Base-by-base conservation (phyloP, 1,140 invertebrate species). In the Hetaerina americana region DNA sequence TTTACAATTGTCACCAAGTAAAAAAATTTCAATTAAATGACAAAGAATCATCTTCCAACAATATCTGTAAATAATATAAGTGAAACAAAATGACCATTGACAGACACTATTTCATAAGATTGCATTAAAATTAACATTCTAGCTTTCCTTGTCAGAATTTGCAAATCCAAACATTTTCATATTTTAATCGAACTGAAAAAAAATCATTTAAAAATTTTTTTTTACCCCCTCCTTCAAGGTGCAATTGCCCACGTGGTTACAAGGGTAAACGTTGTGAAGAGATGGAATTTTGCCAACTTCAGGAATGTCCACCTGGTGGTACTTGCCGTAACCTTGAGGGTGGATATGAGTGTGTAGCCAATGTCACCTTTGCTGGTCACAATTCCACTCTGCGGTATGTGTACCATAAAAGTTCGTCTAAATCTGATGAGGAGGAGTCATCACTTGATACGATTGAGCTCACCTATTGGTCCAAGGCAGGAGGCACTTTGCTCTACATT, bases 221-320 rank as follows among this genome's bases (percentile, higher is more conserved):
- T n/a, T n/a, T 1, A 6, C 3, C 1, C 6, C 18, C 5, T n/a
- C n/a, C n/a, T n/a, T n/a, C 77, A 76, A 85, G 83, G 72, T 98
- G 96, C 80, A 81, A 85, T 31, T 98, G 97, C 79, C 86, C 91
- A 0, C 85, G 88, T 66, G 95, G 95, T 1, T 98, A 93, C 80
- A 94, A 93, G 78, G 96, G 96, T 27, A 95, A 95, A 82, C 89
- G 89, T 73, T 99, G 97, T 78, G 89, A 92, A 75, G 92, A 96
- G 77, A 88, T 93, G 79, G 92, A 98, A 80, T 96, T 95, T 82
- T 98, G 96, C 80, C 88, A 92, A 77, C 80, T 93, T 69, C 84
- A 84, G 27, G 82, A 85, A 22, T 99, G 97, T 81, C 96, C 96
- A 0, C 79, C 78, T 27, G 87, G 87, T 70, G 90, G 92, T 10